Conservation (phyloP, 1,140 invertebrate species). For the Plutomurus gul region DNA sequence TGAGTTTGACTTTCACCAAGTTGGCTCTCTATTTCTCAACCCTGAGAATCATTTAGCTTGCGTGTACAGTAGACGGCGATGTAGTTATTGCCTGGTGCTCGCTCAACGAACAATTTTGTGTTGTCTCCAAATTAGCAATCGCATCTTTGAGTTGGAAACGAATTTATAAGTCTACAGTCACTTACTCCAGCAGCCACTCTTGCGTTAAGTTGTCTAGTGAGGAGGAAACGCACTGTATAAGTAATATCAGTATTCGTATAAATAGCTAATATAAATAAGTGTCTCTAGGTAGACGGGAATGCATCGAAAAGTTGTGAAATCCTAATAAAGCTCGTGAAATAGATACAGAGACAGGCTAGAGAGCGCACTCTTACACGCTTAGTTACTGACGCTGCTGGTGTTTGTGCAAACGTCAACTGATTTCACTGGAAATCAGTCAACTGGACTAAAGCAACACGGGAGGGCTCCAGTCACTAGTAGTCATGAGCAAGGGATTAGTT, state of each 20-base stretch:
- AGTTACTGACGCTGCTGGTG: background rate
- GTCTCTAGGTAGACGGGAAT: background rate
- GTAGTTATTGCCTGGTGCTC: background rate
- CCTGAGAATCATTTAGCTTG: slow-evolving; percentile 3
- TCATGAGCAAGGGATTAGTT: background rate
- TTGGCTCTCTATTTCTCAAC: slow-evolving; percentile 7
- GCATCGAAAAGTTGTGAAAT: slow-evolving; percentile 13
- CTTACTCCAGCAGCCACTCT: background rate
- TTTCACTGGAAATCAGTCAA: background rate
- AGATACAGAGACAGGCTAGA: background rate
- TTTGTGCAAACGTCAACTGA: slow-evolving; percentile 18
- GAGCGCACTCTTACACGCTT: background rate
- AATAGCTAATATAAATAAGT: background rate
- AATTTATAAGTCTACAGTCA: slow-evolving; percentile 26
- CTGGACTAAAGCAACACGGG: background rate
- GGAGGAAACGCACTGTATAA: no score
- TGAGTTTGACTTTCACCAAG: slow-evolving; percentile 28
- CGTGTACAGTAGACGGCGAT: background rate
- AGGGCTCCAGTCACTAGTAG: background rate
- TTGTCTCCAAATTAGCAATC: slow-evolving; percentile 25
- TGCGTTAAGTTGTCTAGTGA: no score
- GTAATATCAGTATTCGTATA: background rate
- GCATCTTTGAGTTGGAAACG: slow-evolving; percentile 20
- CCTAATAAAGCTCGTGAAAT: slow-evolving; percentile 3
- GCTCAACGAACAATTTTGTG: slow-evolving; percentile 8